Base-by-base conservation (phyloP, 2,888 invertebrate genomes). In the Dolomedes plantarius region DNA sequence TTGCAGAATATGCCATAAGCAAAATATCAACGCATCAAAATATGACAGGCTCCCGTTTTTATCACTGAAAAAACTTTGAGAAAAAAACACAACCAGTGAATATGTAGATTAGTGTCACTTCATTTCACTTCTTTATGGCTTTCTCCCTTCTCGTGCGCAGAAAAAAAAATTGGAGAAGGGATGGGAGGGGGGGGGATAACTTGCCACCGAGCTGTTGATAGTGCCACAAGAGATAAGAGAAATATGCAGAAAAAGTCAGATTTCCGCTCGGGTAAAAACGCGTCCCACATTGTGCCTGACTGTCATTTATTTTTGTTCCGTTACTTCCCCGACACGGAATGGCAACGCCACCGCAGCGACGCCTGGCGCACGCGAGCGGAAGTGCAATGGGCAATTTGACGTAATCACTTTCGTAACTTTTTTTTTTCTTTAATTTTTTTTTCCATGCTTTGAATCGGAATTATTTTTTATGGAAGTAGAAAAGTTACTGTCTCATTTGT, bases 91-190 rank as follows among this genome's bases (percentile, higher is more conserved):
- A 83, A 83, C 73, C 68, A 83, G 85, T 74, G 85, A 85, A 85
- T 85, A 85, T 85, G 85, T 85, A 85, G 85, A 85, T 85, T 85
- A 85, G 78, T 85, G 85, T 78, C 85, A 85, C 78, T 78, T 79
- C 85, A 85, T 85, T 85, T 85, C 85, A 74, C 85, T 78, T 78
- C 74, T 85, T 85, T 83, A 83, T 83, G 83, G 83, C 72, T 73
- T 73, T 76, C 83, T 74, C 80, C 80, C 74, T 67, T 56, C 77
- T 72, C 56, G 73, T 36, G 39, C 19, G 31, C 50, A n/a, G 71
- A 13, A 46, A 73, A 80, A 65, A 69, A 71, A 62, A 62, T 65
- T 50, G 16, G 36, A 27, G 28, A 32, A 32, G 19, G 27, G n/a
- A 50, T 39, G 50, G 67, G 73, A 50, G 46, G 27, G 39, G 68